Evolutionary conservation across 64 coral and sea anemone species (phyloP), one percentile per base, ranked within the genome.

Genomic region (Montipora efflorescens): DNA sequence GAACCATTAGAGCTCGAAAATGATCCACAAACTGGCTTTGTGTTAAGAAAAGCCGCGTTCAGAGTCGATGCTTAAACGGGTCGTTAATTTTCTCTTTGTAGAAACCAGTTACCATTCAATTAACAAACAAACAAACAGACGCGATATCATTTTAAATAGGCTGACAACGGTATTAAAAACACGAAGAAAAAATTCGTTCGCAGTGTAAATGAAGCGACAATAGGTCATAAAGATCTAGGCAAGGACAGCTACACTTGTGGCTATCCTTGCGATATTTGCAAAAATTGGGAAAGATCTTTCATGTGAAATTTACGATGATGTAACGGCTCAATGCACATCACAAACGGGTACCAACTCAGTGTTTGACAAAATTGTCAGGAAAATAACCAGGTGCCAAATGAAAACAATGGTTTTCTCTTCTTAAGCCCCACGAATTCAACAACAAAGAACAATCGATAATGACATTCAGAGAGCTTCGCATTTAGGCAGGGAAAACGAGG

Each of bases 301-400:
- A 14, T 23, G 11, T 2, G 45, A 19, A 45, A 47, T 5, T 13
- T 10, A 48, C 6, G 43, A 71, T 86, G 82, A 86, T 86, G 82
- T 48, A 67, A 86, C 45, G 82, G 64, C 71, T 71, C 43, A 70
- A 48, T 21, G 11, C 82, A 86, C 82, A 48, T 8, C 8, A 5
- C 18, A 71, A 9, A 86, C 82, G 62, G 82, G 82, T 86, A 86
- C 82, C 82, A 78, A 78, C 45, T 1, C 44, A n/a, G 19, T 78
- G 16, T 78, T 72, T 86, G 82, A 48, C 45, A 68, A 15, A 10
- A 47, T 18, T 64, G 79, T 82, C 62, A 86, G 46, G 14, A 49
- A 47, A 86, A 86, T 19, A 86, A 50, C 47, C 82, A 86, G 82
- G 62, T 71, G 15, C 64, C 44, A 48, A 69, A 23, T 11, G n/a